Evolutionary conservation across 2,888 invertebrate species (phyloP), one percentile per base, ranked within the genome.

Genomic region (Nephrotoma appendiculata): DNA sequence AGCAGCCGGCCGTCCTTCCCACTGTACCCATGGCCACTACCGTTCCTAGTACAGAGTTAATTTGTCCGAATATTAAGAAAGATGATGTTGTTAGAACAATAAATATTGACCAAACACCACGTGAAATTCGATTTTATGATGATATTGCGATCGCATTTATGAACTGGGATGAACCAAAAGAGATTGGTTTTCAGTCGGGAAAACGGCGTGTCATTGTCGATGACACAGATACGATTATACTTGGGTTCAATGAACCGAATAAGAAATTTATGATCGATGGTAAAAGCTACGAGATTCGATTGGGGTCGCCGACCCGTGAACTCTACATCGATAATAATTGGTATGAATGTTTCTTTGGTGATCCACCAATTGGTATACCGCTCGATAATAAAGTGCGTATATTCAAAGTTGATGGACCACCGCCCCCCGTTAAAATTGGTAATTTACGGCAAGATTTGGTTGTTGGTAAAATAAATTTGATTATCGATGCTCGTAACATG

Each of bases 401-500:
- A 84, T 93, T 99, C 0, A 95, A 96, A 89, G 92, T 99, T 7
- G 96, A 96, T 89, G 98, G 98, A 0, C 97, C 98, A 0, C 95
- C 98, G 4, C 99, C 99, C 0, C 97, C 97, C 92, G 98, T 99
- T 0, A 96, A 96, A 90, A 97, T 99, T 87, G 96, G 98, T 0
- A 94, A 94, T 48, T 94, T 95, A 89, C 93, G 97, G 43, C 95
- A 94, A 12, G 98, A 98, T 91, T 92, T 98, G 84, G 96, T 97
- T 0, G 95, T 95, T 0, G 97, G 96, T 0, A 96, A 96, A 92
- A 96, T 97, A 87, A 96, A 95, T 90, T 92, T 97, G 87, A 96
- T 97, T 86, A 94, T 97, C 5, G 95, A 98, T 90, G 97, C 96
- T 0, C 94, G 94, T 87, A 94, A 94, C 86, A 94, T 96, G 91